Percentiles rank a stretch among this genome's conserved stretches.
Evolutionary conservation across 1,140 invertebrate species (phyloP).

Genomic region (Sitophilus oryzae): DNA sequence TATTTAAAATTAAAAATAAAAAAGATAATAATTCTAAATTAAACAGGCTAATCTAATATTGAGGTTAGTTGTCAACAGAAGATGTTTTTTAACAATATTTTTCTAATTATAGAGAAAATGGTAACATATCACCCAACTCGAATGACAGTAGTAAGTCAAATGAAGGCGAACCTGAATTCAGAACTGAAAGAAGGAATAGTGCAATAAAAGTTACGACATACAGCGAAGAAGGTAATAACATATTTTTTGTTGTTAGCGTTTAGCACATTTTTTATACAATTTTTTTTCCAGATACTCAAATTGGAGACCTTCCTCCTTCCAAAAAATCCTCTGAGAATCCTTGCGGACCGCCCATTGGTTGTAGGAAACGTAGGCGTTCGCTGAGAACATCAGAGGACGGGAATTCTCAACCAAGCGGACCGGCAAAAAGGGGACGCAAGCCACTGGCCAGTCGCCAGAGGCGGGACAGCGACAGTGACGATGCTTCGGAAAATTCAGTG

Average conservation of each 20-base stretch:
- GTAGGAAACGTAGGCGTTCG: conserved; percentile 39
- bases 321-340: conserved; percentile 23
- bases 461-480: conserved; percentile 47
- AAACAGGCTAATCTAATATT: too few relatives aligned
- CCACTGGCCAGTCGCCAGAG: conserved; percentile 31
- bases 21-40: too few relatives aligned
- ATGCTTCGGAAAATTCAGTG: conserved; percentile 44
- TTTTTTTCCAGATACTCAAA: conserved; percentile 35
- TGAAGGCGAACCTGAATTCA: conserved; percentile 39
- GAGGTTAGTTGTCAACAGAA: neutral
- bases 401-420: conserved; percentile 1
- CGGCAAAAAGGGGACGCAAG: conserved; percentile 36
- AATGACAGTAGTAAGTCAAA: conserved; percentile 45
- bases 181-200: conserved; percentile 24
- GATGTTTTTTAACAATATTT: neutral
- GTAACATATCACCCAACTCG: conserved; percentile 42
- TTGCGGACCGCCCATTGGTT: conserved; percentile 27
- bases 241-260: neutral
- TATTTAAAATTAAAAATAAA: too few relatives aligned
- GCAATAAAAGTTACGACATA: conserved; percentile 41
- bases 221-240: conserved; percentile 44
- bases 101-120: conserved; percentile 40
- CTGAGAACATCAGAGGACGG: conserved; percentile 36
- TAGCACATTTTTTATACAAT: neutral
- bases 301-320: conserved; percentile 36